phyloP scores from a whole-genome alignment of 2,888 invertebrate species.

The Eupeodes luniger region DNA sequence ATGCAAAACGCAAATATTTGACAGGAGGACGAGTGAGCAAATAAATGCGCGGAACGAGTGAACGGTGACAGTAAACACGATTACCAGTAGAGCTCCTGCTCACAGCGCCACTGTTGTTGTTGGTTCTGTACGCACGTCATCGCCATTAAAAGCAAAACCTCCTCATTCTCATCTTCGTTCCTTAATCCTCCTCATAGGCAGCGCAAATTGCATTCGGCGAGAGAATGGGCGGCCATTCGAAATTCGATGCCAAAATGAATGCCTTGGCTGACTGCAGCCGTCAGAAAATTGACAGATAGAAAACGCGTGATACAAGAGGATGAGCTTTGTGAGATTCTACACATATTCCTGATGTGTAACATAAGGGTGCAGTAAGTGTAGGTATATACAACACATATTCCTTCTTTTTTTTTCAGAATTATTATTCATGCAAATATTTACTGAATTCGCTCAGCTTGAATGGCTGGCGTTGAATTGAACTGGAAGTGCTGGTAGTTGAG shows the following conservation, averaged over 20 bases:
- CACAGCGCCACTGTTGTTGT: background rate
- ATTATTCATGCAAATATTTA: constrained; percentile 45
- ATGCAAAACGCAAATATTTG: constrained; percentile 67
- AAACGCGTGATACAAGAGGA: background rate
- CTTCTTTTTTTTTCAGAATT: constrained; percentile 30
- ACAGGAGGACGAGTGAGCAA: constrained; percentile 54
- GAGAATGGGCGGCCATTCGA: constrained; percentile 28
- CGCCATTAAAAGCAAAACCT: constrained; percentile 53
- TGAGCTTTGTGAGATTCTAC: constrained; percentile 35
- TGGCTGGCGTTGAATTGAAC: background rate
- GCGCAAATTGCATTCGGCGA: constrained; percentile 55
- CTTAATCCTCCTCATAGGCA: no score
- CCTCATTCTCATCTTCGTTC: background rate
- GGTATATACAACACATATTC: background rate
- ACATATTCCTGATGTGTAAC: constrained; percentile 12
- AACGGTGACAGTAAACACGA: constrained; percentile 55
- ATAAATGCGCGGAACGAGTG: constrained; percentile 46
- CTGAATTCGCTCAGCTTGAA: constrained; percentile 16
- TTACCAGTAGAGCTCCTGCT: constrained; percentile 28
- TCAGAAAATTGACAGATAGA: constrained; percentile 45
- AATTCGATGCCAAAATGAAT: constrained; percentile 57
- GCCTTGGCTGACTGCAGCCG: constrained; percentile 36
- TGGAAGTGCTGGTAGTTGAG: constrained; percentile 9
- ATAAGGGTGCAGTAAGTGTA: constrained; percentile 15
- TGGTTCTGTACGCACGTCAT: constrained; percentile 52